Percentiles rank a stretch among this genome's conserved stretches.
Conservation (phyloP, 2,113 vertebrate genomes). For the Alexandromys fortis region DNA sequence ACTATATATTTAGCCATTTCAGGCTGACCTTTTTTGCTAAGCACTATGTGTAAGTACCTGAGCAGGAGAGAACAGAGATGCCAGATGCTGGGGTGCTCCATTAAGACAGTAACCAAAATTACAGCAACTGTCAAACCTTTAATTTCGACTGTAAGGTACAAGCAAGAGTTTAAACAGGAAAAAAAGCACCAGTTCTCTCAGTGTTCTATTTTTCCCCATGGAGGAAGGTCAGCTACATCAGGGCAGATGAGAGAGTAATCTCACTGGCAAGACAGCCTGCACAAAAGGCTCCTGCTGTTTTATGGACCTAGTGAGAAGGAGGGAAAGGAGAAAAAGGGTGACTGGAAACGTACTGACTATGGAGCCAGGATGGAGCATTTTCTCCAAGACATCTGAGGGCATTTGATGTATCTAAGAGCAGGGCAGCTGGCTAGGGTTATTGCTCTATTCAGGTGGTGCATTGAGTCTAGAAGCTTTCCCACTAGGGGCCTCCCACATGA, state of each 20-base stretch:
- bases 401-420: neutral
- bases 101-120: slow-evolving; percentile 40
- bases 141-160: neutral
- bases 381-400: neutral
- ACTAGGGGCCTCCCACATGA: neutral
- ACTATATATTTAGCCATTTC: neutral
- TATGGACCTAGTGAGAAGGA: neutral
- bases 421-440: neutral
- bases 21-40: neutral
- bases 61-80: neutral
- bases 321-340: neutral
- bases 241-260: neutral
- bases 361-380: neutral
- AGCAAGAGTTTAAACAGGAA: neutral
- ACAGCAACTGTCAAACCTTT: neutral
- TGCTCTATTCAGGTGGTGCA: neutral
- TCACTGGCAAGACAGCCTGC: neutral
- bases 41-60: neutral
- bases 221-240: neutral
- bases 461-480: neutral
- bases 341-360: slow-evolving; percentile 49
- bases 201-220: neutral
- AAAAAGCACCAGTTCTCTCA: neutral
- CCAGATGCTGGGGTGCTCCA: neutral
- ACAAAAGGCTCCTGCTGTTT: neutral